Percentiles rank a stretch among this genome's conserved stretches.
Conservation (phyloP, 2,797 vertebrate species). For the Peromyscus attwateri region DNA sequence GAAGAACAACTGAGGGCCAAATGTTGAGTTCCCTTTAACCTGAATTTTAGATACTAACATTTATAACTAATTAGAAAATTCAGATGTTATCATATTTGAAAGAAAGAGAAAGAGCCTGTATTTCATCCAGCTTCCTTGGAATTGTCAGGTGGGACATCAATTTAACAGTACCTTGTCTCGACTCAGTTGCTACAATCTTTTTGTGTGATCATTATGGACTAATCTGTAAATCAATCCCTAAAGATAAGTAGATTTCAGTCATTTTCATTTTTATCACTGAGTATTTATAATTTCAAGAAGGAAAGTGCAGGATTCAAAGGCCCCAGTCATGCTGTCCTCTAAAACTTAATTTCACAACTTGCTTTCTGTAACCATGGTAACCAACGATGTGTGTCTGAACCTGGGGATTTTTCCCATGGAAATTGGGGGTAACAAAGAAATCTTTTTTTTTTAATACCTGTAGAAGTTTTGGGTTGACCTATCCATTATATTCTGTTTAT, state of each 20-base stretch:
- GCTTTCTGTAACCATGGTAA: conserved; percentile 50
- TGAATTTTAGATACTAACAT: conserved; percentile 24
- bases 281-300: conserved; percentile 65
- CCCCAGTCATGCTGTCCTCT: conserved; percentile 19
- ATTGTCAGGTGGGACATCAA: not conserved
- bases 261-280: conserved; percentile 73
- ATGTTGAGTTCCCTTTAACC: conserved; percentile 37
- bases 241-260: conserved; percentile 73
- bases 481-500: not conserved
- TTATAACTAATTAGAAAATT: conserved; percentile 21
- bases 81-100: conserved; percentile 45
- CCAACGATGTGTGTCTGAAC: conserved; percentile 39
- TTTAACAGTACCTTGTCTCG: not conserved
- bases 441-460: conserved; percentile 13
- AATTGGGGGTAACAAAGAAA: not conserved
- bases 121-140: not conserved
- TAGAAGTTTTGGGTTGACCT: conserved; percentile 4
- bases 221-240: conserved; percentile 55
- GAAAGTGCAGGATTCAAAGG: conserved; percentile 46
- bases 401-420: conserved; percentile 12
- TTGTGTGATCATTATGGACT: not conserved
- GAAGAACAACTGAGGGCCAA: not conserved
- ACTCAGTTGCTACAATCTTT: not conserved
- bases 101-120: conserved; percentile 10
- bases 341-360: conserved; percentile 57